Conservation (phyloP, 1,140 invertebrate species). For the Dendroctonus ponderosae region DNA sequence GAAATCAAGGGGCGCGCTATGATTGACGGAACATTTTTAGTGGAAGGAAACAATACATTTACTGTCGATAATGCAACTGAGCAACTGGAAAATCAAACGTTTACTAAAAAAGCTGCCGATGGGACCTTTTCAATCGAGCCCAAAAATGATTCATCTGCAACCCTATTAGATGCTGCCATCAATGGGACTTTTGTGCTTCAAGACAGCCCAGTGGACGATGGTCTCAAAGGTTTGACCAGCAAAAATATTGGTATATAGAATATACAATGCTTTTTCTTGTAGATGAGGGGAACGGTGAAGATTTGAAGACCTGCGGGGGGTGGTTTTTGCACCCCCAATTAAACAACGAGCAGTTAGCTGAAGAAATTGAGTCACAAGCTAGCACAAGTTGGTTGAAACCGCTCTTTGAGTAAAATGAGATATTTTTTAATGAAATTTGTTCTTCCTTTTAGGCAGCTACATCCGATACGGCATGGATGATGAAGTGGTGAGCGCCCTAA, state of each 20-base stretch:
- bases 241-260: not conserved
- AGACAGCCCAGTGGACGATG: conserved; percentile 2
- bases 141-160: no score
- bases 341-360: conserved; percentile 38
- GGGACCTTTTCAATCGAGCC: no score
- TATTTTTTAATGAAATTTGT: not conserved
- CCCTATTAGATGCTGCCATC: not conserved
- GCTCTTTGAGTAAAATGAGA: not conserved
- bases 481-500: conserved; percentile 66
- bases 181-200: conserved; percentile 10
- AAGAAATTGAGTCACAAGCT: conserved; percentile 40
- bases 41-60: not conserved
- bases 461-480: conserved; percentile 65
- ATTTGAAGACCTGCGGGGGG: conserved; percentile 45
- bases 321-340: conserved; percentile 54
- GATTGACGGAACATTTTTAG: conserved; percentile 19
- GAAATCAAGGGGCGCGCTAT: conserved; percentile 17
- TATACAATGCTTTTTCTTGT: conserved; percentile 9
- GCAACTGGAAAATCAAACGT: no score
- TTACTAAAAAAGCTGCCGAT: no score
- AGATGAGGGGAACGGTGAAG: not conserved
- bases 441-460: conserved; percentile 51
- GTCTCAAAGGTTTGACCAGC: not conserved
- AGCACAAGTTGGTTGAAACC: conserved; percentile 25
- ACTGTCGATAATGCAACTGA: not conserved